A percentile compares a stretch with the other conserved stretches of the same genome.
Conservation (phyloP, 2,888 invertebrate species). For the Herminia tarsipennalis region DNA sequence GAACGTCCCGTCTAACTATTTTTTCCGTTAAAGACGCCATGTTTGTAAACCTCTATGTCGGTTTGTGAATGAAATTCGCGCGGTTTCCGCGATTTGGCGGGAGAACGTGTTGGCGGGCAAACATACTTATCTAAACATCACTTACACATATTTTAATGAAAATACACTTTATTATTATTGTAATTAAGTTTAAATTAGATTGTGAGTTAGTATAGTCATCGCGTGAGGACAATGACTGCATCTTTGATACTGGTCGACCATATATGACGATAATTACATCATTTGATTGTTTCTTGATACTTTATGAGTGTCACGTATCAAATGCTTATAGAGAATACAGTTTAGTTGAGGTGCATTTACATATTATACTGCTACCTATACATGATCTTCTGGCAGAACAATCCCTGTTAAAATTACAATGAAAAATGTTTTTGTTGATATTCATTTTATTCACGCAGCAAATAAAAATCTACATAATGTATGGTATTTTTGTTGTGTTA, state of each 20-base stretch:
- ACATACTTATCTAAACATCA: constrained; percentile 38
- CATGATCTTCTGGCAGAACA: no score
- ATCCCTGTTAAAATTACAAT: no score
- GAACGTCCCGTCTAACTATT: constrained; percentile 80
- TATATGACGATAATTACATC: constrained; percentile 1
- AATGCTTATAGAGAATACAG: background rate
- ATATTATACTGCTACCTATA: no score
- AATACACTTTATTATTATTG: constrained; percentile 12
- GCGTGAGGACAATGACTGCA: constrained; percentile 40
- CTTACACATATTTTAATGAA: constrained; percentile 4
- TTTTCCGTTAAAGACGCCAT: constrained; percentile 76
- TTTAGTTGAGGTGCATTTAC: background rate
- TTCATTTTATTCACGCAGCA: no score
- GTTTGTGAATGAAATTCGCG: constrained; percentile 81
- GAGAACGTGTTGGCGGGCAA: constrained; percentile 48
- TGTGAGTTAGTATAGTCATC: constrained; percentile 12
- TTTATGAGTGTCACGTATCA: background rate
- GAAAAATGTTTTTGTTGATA: no score
- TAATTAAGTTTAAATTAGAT: constrained; percentile 5
- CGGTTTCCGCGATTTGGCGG: constrained; percentile 77
- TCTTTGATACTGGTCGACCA: constrained; percentile 31
- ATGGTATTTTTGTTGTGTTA: no score
- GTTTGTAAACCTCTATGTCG: constrained; percentile 77
- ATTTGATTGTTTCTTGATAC: background rate
- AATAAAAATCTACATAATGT: no score